Base-by-base conservation (phyloP, 2,888 invertebrate genomes). In the Ephialtes manifestator region DNA sequence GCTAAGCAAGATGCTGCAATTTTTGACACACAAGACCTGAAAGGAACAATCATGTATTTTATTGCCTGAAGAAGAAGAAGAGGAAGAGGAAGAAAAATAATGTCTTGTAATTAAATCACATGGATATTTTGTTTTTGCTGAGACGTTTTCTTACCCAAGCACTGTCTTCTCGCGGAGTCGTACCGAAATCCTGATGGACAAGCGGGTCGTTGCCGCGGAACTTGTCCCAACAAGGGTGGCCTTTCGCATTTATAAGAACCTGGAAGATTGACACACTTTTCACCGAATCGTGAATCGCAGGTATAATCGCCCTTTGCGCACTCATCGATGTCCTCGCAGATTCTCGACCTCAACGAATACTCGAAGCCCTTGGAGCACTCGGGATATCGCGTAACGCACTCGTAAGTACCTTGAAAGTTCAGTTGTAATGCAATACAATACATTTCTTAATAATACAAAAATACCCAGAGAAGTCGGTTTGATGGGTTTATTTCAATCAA, bases 251-350 rank as follows among this genome's bases (percentile, higher is more conserved):
- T 91, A 90, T 94, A 96, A 31, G 95, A 94, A 4, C 96, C 96
- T 7, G 93, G 93, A 0, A 95, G 94, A 90, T 96, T 96, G 48
- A 94, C 90, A 90, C 96, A 96, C 53, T 91, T 89, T 88, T 96
- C 95, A 60, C 92, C 93, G 13, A 88, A 84, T 31, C 87, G 86
- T 1, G 91, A 84, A 31, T 94, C 93, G 91, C 95, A 96, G 4
- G 91, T 91, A 67, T 92, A 89, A 48, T 88, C 88, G 4, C 89
- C 90, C n/a, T 87, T 91, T 15, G 90, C 87, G 18, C 96, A 96
- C 88, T 96, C 96, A 88, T 96, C 94, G 71, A 96, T 92, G 91
- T 96, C 96, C 94, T 90, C 89, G 87, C 93, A 93, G 10, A 76
- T 84, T 24, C 85, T 86, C 3, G 85, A 87, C 15, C 83, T 65